Conservation (phyloP, 1,140 invertebrate genomes). For the Drosophila persimilis region DNA sequence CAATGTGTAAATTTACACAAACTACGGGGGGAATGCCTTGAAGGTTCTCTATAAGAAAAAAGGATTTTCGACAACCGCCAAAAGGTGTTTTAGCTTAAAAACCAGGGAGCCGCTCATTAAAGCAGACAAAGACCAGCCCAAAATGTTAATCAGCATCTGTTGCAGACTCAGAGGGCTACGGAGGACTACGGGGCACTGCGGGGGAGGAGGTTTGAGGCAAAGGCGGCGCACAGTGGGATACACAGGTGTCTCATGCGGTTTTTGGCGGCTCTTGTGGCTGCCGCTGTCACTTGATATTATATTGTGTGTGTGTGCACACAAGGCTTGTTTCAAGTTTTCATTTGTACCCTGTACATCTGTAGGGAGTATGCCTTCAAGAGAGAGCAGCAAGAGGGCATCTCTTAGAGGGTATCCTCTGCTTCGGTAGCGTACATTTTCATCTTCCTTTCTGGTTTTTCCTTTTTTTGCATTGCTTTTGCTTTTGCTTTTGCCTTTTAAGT, state of each 20-base stretch:
- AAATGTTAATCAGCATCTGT: background rate
- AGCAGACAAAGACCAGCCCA: conserved; percentile 5
- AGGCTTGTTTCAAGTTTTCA: conserved; percentile 12
- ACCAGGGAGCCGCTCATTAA: conserved; percentile 33
- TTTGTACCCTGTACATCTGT: background rate
- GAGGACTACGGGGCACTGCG: too few species aligned
- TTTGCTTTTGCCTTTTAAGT: conserved; percentile 35
- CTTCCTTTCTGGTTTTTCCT: background rate
- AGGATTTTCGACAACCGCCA: conserved; percentile 20
- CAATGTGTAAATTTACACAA: too few species aligned
- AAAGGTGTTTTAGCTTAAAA: conserved; percentile 15
- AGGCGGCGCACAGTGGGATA: too few species aligned
- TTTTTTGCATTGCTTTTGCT: conserved; percentile 15
- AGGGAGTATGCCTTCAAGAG: too few species aligned
- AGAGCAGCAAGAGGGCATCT: too few species aligned
- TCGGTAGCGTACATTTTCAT: too few species aligned
- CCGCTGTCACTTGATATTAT: conserved; percentile 59
- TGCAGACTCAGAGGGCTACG: background rate
- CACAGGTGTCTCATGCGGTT: background rate
- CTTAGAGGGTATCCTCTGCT: too few species aligned
- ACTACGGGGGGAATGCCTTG: too few species aligned
- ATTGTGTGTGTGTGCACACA: conserved; percentile 22
- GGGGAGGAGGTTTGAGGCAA: too few species aligned
- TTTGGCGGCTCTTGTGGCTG: conserved; percentile 5
- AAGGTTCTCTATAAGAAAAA: conserved; percentile 11